These are phyloP conservation scores for Magallana angulata DNA, from an alignment of 1,140 invertebrate species.

Conservation along the genomic window DNA sequence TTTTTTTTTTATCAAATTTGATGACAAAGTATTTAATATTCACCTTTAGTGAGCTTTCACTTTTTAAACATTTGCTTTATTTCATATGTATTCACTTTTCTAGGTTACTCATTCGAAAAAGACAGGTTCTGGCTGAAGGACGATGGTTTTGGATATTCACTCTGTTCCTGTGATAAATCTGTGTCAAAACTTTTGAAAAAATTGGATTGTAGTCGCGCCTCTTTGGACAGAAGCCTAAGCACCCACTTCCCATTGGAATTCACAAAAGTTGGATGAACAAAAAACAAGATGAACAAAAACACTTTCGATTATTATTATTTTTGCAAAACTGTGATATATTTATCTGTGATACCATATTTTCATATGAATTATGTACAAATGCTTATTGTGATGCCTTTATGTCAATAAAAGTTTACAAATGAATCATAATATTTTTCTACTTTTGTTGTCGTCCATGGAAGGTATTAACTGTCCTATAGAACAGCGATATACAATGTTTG, in stretches of 20 bases:
- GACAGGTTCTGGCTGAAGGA: constrained; percentile 34
- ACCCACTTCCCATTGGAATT: neutral
- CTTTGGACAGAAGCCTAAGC: neutral
- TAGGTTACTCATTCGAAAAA: constrained; percentile 35
- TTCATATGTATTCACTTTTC: neutral
- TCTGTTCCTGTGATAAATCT: constrained; percentile 26
- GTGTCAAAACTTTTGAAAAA: constrained; percentile 20
- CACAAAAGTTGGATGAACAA: constrained; percentile 15
- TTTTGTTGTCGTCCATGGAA: too few relatives aligned
- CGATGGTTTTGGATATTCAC: constrained; percentile 10
- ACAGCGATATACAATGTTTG: too few relatives aligned
- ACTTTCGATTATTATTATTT: neutral
- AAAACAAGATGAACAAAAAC: neutral
- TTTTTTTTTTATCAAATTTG: neutral
- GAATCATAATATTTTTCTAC: too few relatives aligned
- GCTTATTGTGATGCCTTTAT: neutral
- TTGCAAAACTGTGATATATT: neutral
- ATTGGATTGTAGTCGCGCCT: neutral
- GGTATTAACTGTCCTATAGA: too few relatives aligned
- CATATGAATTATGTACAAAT: neutral
- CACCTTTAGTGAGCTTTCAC: neutral
- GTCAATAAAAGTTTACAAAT: neutral
- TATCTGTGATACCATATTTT: neutral
- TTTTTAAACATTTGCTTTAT: neutral
- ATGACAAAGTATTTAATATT: neutral